These are phyloP conservation scores for Cydia amplana DNA, from an alignment of 1,140 invertebrate genomes.

Conservation along the genomic window DNA sequence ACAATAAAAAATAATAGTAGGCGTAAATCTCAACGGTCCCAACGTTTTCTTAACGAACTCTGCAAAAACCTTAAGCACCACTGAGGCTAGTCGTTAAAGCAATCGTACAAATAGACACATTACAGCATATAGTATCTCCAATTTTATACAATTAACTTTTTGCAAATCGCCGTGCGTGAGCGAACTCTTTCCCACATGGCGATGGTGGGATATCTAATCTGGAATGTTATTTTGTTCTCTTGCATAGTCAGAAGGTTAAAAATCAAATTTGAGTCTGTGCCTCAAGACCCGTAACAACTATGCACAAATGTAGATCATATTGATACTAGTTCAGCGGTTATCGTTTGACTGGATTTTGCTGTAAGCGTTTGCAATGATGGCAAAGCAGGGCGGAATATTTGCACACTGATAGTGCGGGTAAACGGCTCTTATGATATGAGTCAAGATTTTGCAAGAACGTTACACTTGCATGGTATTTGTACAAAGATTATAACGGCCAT, in stretches of 20 bases:
- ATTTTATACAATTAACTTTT: slow-evolving; percentile 30
- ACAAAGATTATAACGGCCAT: neutral
- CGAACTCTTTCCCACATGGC: slow-evolving; percentile 27
- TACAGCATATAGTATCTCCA: slow-evolving; percentile 20
- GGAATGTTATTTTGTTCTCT: neutral
- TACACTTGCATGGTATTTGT: slow-evolving; percentile 7
- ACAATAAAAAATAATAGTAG: neutral
- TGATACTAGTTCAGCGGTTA: neutral
- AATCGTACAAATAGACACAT: slow-evolving; percentile 27
- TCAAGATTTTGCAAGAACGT: slow-evolving; percentile 47
- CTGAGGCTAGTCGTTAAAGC: neutral
- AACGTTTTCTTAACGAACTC: slow-evolving; percentile 18
- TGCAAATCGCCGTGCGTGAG: slow-evolving; percentile 17
- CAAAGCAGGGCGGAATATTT: slow-evolving; percentile 68
- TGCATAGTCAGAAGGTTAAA: neutral
- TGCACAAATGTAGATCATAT: neutral
- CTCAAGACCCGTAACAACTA: neutral
- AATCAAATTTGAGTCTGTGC: neutral
- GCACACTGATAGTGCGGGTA: slow-evolving; percentile 68
- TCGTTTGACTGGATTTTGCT: neutral
- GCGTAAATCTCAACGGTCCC: neutral
- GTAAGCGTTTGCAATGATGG: neutral
- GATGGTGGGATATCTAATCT: slow-evolving; percentile 24
- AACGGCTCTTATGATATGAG: slow-evolving; percentile 55
- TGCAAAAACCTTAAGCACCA: slow-evolving; percentile 13